A percentile compares a stretch with the other conserved stretches of the same genome.
These are phyloP conservation scores for Poecile atricapillus DNA, from an alignment of 2,113 vertebrate species.

Conservation along the genomic window DNA sequence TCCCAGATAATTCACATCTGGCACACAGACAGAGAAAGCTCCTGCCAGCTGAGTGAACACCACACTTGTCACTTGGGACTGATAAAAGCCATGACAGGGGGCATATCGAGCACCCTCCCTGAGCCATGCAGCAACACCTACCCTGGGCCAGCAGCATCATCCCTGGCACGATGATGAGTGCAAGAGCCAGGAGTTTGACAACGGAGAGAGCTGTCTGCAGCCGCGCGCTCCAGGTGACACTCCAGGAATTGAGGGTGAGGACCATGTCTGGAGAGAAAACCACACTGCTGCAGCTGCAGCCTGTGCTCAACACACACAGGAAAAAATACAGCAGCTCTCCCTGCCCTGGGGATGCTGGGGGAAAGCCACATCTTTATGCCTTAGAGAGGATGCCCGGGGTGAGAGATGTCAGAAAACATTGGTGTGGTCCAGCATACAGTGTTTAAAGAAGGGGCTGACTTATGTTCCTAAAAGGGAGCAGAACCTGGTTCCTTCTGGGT, in stretches of 20 bases:
- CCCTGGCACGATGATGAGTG: constrained; percentile 85
- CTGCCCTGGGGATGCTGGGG: background rate
- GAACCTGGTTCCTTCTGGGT: background rate
- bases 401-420: background rate
- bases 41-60: background rate
- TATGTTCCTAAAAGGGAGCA: background rate
- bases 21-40: background rate
- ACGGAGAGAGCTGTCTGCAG: constrained; percentile 78
- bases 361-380: background rate
- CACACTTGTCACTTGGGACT: background rate
- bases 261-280: constrained; percentile 70
- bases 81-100: fast-evolving
- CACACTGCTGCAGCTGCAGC: background rate
- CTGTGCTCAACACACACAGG: fast-evolving
- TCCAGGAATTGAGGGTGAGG: constrained; percentile 86
- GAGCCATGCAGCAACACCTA: constrained; percentile 10
- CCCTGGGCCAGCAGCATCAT: constrained; percentile 80
- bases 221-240: constrained; percentile 79
- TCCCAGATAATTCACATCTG: background rate
- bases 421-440: background rate
- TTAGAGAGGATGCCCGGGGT: background rate
- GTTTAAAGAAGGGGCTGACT: background rate
- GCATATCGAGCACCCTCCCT: fast-evolving
- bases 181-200: constrained; percentile 79
- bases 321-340: background rate